Conservation (phyloP, 2,888 invertebrate species). For the Sepioteuthis lessoniana region DNA sequence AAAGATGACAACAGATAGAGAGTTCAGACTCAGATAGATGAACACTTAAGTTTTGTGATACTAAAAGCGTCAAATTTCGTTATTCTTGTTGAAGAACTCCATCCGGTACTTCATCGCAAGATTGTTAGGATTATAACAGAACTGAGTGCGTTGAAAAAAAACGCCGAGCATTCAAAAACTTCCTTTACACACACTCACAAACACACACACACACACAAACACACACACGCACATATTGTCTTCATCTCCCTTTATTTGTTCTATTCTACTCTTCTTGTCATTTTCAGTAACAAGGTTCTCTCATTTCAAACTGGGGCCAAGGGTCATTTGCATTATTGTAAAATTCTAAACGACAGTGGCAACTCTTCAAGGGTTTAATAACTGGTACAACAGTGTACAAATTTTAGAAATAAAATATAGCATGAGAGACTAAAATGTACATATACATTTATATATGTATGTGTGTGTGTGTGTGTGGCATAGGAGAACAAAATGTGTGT, state of each 20-base stretch:
- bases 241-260: not conserved
- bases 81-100: not conserved
- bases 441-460: not conserved
- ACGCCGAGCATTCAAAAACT: not conserved
- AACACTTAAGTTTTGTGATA: no score
- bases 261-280: not conserved
- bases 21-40: no score
- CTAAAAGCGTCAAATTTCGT: not conserved
- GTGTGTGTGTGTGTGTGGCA: constrained; percentile 36
- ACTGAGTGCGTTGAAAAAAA: not conserved
- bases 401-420: not conserved
- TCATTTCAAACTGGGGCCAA: not conserved
- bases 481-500: no score
- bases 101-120: not conserved
- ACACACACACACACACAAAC: not conserved
- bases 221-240: not conserved
- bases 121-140: not conserved
- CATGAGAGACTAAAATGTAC: not conserved
- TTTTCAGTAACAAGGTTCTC: not conserved
- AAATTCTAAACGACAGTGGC: not conserved
- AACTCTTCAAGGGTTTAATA: not conserved
- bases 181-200: not conserved
- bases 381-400: not conserved
- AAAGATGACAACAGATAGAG: no score
- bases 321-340: not conserved